A percentile compares a stretch with the other conserved stretches of the same genome.
phyloP scores from a whole-genome alignment of 1,140 invertebrate species.

The Dendrolimus punctatus region DNA sequence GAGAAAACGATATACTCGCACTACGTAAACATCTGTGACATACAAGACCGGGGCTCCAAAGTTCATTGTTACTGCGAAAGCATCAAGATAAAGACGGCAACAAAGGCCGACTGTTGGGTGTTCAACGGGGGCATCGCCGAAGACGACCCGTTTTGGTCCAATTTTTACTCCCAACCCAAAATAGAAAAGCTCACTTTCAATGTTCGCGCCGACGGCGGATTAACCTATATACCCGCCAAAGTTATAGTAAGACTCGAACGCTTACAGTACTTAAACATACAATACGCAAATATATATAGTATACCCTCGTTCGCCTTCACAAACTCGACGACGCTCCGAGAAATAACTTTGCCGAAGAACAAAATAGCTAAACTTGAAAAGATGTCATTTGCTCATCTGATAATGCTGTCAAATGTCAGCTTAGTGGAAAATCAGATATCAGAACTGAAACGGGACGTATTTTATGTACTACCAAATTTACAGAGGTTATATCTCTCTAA shows the following conservation, averaged over 20 bases:
- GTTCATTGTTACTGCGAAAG: conserved; percentile 68
- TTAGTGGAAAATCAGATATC: conserved; percentile 81
- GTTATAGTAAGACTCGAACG: conserved; percentile 78
- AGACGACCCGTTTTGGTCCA: conserved; percentile 79
- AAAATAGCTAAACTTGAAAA: conserved; percentile 76
- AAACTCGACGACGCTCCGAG: conserved; percentile 77
- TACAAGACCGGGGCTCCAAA: conserved; percentile 61
- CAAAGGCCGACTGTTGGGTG: conserved; percentile 75
- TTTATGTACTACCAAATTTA: conserved; percentile 79
- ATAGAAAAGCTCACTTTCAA: conserved; percentile 80
- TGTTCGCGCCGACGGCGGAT: conserved; percentile 75
- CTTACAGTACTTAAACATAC: conserved; percentile 77
- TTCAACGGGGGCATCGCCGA: conserved; percentile 76
- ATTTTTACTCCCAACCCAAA: conserved; percentile 80
- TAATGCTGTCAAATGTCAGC: conserved; percentile 76
- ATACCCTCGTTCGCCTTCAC: conserved; percentile 81
- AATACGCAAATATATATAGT: conserved; percentile 80
- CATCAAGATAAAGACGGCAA: conserved; percentile 57
- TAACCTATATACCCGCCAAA: conserved; percentile 80
- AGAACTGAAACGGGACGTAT: conserved; percentile 80
- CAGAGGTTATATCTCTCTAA: conserved; percentile 77
- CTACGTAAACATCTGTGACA: conserved; percentile 66
- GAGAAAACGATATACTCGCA: conserved; percentile 52
- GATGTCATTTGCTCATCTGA: conserved; percentile 80
- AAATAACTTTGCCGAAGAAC: conserved; percentile 79